phyloP scores from a whole-genome alignment of 2,113 vertebrate species.

The Amazona vittata region DNA sequence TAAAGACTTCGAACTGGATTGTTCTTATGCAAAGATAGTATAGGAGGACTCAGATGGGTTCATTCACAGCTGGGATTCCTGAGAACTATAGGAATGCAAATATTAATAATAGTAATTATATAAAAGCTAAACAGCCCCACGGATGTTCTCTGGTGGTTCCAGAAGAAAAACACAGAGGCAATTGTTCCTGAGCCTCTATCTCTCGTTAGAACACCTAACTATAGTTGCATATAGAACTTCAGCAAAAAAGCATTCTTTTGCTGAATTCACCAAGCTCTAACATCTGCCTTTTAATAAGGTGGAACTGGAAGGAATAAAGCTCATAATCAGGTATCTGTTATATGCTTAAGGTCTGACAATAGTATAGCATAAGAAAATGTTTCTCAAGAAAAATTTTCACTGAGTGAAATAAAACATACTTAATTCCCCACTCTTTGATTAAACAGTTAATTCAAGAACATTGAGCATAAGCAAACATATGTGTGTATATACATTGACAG shows the following conservation, averaged over 20 bases:
- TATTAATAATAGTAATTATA: not conserved
- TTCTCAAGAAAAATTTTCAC: not conserved
- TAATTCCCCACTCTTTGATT: not conserved
- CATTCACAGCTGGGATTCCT: not conserved
- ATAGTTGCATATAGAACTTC: not conserved
- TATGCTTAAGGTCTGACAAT: not conserved
- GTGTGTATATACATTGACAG: fast-evolving
- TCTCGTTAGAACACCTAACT: not conserved
- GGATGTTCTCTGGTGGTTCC: not conserved
- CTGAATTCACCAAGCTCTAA: not conserved
- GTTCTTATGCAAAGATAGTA: not conserved
- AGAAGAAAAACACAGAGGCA: not conserved
- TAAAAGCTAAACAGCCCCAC: not conserved
- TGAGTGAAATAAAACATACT: not conserved
- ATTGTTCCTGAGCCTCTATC: not conserved
- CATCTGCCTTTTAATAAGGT: not conserved
- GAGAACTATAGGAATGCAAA: not conserved
- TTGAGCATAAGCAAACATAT: not conserved
- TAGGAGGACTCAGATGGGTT: fast-evolving
- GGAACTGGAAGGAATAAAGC: not conserved
- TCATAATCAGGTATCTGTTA: not conserved
- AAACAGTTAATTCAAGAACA: not conserved
- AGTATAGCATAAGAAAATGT: not conserved
- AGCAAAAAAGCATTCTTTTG: not conserved
- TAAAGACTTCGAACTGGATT: not conserved